Evolutionary conservation across 2,113 vertebrate genomes (phyloP).

Genomic region (Pipra filicauda): DNA sequence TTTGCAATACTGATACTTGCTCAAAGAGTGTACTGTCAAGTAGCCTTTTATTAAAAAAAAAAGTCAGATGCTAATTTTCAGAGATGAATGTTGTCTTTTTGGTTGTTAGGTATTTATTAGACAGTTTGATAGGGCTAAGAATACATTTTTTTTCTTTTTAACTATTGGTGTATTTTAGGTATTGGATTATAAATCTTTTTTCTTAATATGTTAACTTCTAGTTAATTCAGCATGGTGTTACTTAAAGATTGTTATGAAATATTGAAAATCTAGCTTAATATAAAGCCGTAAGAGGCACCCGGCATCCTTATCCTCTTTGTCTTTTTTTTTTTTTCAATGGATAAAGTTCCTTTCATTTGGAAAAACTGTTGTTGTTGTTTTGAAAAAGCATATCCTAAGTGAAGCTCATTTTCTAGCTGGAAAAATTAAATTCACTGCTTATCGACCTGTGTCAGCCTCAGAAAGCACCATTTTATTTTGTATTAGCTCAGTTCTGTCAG

Average conservation of each 20-base stretch:
- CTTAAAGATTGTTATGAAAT: conserved; percentile 50
- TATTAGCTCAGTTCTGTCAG: not conserved
- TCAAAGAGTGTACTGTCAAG: not conserved
- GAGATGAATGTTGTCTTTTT: not conserved
- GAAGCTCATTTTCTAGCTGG: not conserved
- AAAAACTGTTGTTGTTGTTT: not conserved
- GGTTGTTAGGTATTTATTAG: not conserved
- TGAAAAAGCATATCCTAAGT: not conserved
- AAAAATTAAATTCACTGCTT: not conserved
- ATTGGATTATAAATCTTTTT: not conserved
- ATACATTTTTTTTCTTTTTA: not conserved
- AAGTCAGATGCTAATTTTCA: not conserved
- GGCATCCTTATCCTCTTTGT: not conserved
- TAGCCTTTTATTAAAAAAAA: not conserved
- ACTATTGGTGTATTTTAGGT: not conserved
- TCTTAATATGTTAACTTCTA: conserved; percentile 23
- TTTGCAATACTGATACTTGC: not conserved
- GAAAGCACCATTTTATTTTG: not conserved
- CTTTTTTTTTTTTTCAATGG: not conserved
- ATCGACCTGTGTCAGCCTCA: not conserved
- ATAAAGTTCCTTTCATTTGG: not conserved
- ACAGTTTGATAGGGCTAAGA: not conserved
- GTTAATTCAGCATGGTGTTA: conserved; percentile 41
- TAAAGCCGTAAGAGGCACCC: not conserved
- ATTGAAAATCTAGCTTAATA: conserved; percentile 54